Conservation (phyloP, 2,888 invertebrate species). For the Furcula furcula region DNA sequence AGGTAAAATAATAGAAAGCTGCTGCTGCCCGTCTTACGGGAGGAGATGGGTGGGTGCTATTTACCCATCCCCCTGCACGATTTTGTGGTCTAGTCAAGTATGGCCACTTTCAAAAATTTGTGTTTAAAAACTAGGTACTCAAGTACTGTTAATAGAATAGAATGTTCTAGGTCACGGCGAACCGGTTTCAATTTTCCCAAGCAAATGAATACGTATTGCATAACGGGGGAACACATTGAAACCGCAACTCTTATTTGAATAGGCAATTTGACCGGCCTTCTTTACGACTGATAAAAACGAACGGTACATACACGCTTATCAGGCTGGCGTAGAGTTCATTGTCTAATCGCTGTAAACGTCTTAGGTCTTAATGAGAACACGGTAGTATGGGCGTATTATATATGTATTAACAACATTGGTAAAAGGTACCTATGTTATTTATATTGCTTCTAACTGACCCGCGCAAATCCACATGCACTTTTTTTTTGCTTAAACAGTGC, state of each 20-base stretch:
- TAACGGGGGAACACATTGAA: slow-evolving; percentile 12
- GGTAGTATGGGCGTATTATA: not conserved
- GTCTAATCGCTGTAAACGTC: slow-evolving; percentile 21
- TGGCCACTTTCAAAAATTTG: no score
- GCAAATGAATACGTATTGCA: slow-evolving; percentile 13
- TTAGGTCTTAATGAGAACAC: not conserved
- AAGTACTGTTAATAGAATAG: slow-evolving; percentile 2
- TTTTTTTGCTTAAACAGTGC: no score
- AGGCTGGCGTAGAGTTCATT: slow-evolving; percentile 29
- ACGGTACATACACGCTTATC: slow-evolving; percentile 6
- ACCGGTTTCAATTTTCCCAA: not conserved
- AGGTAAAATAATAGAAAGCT: no score
- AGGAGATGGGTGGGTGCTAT: no score
- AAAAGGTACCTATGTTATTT: no score
- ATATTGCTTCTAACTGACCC: no score
- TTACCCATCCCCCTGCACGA: no score
- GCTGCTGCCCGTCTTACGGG: no score
- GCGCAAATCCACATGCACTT: no score
- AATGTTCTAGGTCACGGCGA: slow-evolving; percentile 16
- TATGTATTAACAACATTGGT: no score
- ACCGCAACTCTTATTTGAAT: slow-evolving; percentile 4
- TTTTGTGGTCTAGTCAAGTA: no score
- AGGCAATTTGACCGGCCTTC: slow-evolving; percentile 6
- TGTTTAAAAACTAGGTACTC: no score
- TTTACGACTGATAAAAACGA: slow-evolving; percentile 27